Evolutionary conservation across 1,140 invertebrate species (phyloP).

Genomic region (Cherax destructor): DNA sequence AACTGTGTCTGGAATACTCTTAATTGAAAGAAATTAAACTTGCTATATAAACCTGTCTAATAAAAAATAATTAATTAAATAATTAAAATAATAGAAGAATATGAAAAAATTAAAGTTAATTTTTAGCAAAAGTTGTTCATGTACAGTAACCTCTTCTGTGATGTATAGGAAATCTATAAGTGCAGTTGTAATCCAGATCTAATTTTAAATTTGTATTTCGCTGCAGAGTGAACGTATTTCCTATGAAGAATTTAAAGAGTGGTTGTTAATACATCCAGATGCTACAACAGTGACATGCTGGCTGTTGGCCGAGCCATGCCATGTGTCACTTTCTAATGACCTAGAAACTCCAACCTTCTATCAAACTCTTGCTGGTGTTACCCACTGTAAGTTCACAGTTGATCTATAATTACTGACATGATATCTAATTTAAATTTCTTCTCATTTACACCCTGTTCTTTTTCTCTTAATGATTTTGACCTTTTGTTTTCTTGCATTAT

Average conservation of each 20-base stretch:
- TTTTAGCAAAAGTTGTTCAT: no score
- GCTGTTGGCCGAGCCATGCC: slow-evolving; percentile 83
- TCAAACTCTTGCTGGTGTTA: slow-evolving; percentile 92
- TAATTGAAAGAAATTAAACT: no score
- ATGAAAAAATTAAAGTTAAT: no score
- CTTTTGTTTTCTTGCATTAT: background rate
- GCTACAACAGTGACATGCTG: slow-evolving; percentile 88
- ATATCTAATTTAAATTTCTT: background rate
- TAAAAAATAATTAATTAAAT: no score
- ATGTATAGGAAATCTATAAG: no score
- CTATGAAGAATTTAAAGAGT: slow-evolving; percentile 85
- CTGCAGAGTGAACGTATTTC: slow-evolving; percentile 79
- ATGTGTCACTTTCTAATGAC: slow-evolving; percentile 84
- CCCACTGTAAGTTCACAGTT: slow-evolving; percentile 82
- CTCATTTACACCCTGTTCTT: background rate
- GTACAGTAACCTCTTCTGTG: no score
- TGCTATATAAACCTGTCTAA: no score
- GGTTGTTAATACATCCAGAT: slow-evolving; percentile 83
- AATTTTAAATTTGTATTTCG: slow-evolving; percentile 53
- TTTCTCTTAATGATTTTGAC: no score
- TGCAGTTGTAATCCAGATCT: background rate
- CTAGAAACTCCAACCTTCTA: slow-evolving; percentile 93
- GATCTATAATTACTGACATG: background rate
- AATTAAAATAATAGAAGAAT: no score
- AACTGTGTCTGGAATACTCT: no score